Percentiles rank a stretch among this genome's conserved stretches.
phyloP scores from a whole-genome alignment of 2,888 invertebrate genomes.

The Tiphia femorata region DNA sequence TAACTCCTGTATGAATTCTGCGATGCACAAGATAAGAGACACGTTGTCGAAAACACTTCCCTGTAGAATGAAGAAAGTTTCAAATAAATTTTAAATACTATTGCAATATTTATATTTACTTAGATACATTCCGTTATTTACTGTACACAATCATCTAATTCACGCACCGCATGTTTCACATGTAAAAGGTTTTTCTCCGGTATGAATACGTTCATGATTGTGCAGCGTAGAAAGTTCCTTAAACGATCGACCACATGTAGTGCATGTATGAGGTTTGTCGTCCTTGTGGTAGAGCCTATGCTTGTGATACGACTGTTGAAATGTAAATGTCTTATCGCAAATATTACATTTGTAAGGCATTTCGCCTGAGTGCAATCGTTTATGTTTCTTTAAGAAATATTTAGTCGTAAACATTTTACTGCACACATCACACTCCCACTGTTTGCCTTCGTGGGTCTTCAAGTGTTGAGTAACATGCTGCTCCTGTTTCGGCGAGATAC shows the following conservation, averaged over 20 bases:
- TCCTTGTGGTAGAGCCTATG: constrained; percentile 89
- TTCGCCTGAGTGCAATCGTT: constrained; percentile 86
- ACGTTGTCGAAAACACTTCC: constrained; percentile 88
- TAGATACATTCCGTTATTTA: constrained; percentile 5
- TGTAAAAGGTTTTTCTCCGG: constrained; percentile 87
- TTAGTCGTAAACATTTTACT: constrained; percentile 89
- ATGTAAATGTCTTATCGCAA: constrained; percentile 88
- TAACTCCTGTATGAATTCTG: constrained; percentile 86
- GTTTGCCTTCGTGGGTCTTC: constrained; percentile 77
- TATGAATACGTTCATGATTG: constrained; percentile 87
- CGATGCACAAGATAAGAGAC: constrained; percentile 89
- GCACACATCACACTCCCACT: constrained; percentile 90
- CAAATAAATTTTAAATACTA: no score
- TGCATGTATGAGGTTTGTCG: constrained; percentile 83
- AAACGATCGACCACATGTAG: constrained; percentile 84
- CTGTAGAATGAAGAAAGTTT: constrained; percentile 69
- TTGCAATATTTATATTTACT: no score
- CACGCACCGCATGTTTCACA: constrained; percentile 87
- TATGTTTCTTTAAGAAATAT: constrained; percentile 90
- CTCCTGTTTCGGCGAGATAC: constrained; percentile 61
- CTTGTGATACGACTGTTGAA: constrained; percentile 92
- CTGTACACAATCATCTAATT: neutral
- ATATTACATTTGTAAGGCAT: constrained; percentile 87
- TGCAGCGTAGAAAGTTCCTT: constrained; percentile 89
- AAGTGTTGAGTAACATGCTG: constrained; percentile 69